Conservation (phyloP, 2,113 vertebrate genomes). For the Poecilia latipinna region DNA sequence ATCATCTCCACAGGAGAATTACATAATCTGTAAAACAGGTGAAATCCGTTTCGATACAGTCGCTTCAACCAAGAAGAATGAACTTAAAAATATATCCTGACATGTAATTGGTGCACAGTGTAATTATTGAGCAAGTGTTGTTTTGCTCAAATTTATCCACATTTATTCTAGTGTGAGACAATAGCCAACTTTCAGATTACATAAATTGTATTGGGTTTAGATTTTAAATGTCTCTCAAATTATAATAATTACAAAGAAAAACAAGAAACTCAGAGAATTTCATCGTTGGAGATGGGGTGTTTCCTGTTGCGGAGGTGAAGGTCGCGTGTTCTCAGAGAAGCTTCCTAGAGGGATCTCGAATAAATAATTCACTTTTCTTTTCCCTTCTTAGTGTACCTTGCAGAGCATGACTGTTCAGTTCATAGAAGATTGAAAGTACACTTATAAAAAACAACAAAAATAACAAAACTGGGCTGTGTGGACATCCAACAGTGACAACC, state of each 20-base stretch:
- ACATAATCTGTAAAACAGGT: no score
- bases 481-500: not conserved
- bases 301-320: no score
- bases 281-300: no score
- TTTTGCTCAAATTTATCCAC: not conserved
- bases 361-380: not conserved
- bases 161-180: not conserved
- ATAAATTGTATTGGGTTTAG: no score
- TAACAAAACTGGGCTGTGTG: not conserved
- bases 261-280: not conserved
- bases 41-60: no score
- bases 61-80: not conserved
- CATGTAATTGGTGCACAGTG: not conserved
- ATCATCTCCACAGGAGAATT: no score
- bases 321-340: not conserved
- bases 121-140: not conserved
- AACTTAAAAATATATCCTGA: not conserved
- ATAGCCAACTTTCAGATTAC: not conserved
- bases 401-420: not conserved
- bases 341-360: not conserved
- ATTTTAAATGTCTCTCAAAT: no score
- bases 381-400: not conserved
- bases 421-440: not conserved
- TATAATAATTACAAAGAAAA: not conserved
- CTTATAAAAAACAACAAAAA: not conserved